Conservation (phyloP, 1,140 invertebrate species). For the Camponotus vicinus region DNA sequence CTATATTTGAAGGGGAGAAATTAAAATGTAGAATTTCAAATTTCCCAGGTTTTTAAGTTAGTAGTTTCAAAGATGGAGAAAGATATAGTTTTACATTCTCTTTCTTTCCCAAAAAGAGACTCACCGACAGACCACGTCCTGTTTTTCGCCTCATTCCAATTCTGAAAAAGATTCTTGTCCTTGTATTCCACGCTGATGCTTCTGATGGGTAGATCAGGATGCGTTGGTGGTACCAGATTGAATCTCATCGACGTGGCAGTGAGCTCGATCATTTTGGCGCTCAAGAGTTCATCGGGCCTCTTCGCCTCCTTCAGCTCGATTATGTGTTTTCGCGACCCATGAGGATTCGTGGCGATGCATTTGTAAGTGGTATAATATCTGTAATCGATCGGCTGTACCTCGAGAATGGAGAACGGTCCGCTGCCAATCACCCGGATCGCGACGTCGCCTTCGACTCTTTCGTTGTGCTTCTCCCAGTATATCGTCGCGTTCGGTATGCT, state of each 20-base stretch:
- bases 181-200: conserved; percentile 92
- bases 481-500: conserved; percentile 97
- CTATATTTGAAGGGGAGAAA: not conserved
- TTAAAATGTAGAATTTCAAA: conserved; percentile 4
- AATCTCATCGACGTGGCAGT: conserved; percentile 95
- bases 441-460: conserved; percentile 85
- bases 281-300: conserved; percentile 86
- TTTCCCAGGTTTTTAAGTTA: not conserved
- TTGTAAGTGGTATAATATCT: conserved; percentile 92
- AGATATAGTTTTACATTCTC: not conserved
- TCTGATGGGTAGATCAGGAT: conserved; percentile 91
- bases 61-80: not conserved
- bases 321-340: conserved; percentile 89
- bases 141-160: conserved; percentile 90
- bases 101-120: not conserved
- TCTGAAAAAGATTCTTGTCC: conserved; percentile 84
- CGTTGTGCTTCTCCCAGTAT: conserved; percentile 89
- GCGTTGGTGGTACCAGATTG: conserved; percentile 90
- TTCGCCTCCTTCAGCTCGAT: conserved; percentile 92
- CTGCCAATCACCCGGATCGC: conserved; percentile 88
- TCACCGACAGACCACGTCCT: conserved; percentile 91
- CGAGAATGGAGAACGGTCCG: conserved; percentile 90
- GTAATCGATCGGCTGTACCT: conserved; percentile 88
- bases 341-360: conserved; percentile 92
- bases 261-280: conserved; percentile 88